Base-by-base conservation (phyloP, 2,888 invertebrate genomes). In the Drosophila silvestris region DNA sequence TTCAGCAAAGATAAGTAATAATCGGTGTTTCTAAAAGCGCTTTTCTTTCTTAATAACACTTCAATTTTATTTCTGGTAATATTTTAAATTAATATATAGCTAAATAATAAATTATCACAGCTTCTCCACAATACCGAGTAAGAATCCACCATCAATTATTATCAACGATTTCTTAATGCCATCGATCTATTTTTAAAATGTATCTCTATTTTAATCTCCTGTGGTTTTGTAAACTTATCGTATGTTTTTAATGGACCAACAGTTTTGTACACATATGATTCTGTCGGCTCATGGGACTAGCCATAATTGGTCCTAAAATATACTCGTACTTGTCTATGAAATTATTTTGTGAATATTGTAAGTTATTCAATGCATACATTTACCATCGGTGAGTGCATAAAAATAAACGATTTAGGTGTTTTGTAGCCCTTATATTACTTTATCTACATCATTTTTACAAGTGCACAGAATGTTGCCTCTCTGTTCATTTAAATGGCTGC, bases 261-360 rank as follows among this genome's bases (percentile, higher is more conserved):
- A 65, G 70, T 57, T 35, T n/a, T 33, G 16, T 35, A 5, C 51
- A 79, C 22, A 4, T 22, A 51, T 33, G 28, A 19, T 35, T 7
- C 35, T 16, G 12, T 32, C n/a, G 26, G n/a, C 30, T 33, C 22
- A 61, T 37, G 30, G 22, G 19, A 30, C 33, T 57, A 67, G 60
- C 65, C 70, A 72, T 85, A 88, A 80, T 83, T 88, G 80, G 77
- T 82, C 81, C 85, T 73, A 70, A 85, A 79, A 79, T 73, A 75
- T 77, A 82, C 71, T 74, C 60, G 62, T 41, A 54, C 72, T 83
- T 78, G 75, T 74, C 71, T 59, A 77, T 75, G 75, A 74, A 79
- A 83, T 80, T 85, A 79, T 78, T 69, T 71, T 76, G 80, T 72
- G 10, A 79, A 79, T 85, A 83, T 74, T 74, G 61, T 57, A 79